Conservation (phyloP, 2,797 vertebrate genomes). For the Falco biarmicus region DNA sequence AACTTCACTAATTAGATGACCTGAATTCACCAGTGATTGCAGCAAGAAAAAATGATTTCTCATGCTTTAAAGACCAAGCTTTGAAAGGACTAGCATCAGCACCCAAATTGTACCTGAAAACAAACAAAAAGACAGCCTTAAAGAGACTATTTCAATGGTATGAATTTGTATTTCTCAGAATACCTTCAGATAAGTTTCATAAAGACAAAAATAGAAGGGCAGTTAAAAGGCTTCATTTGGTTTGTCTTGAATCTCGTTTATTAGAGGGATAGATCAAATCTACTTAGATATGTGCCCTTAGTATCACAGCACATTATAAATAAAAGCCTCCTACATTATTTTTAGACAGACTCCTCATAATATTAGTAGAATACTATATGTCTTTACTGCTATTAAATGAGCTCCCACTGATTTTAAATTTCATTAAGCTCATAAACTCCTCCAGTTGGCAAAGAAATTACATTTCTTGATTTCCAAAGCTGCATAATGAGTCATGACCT, state of each 20-base stretch:
- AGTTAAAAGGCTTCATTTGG: background rate
- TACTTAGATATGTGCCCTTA: background rate
- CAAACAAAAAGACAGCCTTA: background rate
- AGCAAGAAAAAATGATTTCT: background rate
- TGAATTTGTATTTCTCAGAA: background rate
- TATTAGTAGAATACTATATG: conserved; percentile 27
- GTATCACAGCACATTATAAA: conserved; percentile 4
- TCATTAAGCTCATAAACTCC: conserved; percentile 56
- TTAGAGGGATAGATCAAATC: background rate
- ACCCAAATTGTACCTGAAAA: background rate
- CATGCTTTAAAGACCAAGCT: background rate
- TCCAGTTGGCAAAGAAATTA: conserved; percentile 55
- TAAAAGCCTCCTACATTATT: background rate
- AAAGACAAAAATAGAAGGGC: background rate
- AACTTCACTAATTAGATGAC: background rate
- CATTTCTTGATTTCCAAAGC: conserved; percentile 48
- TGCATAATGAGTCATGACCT: conserved; percentile 31
- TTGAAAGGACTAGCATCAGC: background rate
- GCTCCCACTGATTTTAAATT: conserved; percentile 63
- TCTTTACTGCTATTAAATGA: conserved; percentile 41
- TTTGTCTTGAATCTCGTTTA: background rate
- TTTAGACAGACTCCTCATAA: background rate
- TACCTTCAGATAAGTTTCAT: background rate
- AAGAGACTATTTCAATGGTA: background rate
- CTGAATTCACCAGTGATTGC: background rate